phyloP scores from a whole-genome alignment of 2,888 invertebrate genomes.

The Odontocolon sp. region DNA sequence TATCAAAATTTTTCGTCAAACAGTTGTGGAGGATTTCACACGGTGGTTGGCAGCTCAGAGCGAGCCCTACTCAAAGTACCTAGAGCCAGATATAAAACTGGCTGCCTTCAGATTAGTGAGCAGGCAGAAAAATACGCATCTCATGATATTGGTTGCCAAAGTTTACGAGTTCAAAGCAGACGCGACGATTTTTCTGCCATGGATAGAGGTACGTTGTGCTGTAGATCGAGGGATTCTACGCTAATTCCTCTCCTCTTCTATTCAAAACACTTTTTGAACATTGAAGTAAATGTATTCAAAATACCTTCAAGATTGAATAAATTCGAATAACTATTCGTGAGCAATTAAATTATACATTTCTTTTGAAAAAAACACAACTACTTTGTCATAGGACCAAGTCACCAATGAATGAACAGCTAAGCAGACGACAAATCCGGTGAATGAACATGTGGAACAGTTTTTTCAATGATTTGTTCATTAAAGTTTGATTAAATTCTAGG shows the following conservation, averaged over 20 bases:
- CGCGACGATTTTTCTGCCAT: slow-evolving; percentile 83
- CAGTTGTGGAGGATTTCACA: slow-evolving; percentile 80
- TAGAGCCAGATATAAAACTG: slow-evolving; percentile 84
- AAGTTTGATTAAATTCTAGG: too few species aligned
- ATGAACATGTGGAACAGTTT: too few species aligned
- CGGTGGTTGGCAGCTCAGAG: slow-evolving; percentile 76
- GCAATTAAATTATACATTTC: not conserved
- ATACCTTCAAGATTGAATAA: not conserved
- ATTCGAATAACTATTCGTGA: not conserved
- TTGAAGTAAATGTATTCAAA: too few species aligned
- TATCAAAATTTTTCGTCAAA: slow-evolving; percentile 8
- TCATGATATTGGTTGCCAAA: slow-evolving; percentile 85
- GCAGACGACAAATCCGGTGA: not conserved
- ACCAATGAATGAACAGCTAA: not conserved
- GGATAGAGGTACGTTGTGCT: slow-evolving; percentile 70
- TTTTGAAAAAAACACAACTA: not conserved
- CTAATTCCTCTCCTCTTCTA: not conserved
- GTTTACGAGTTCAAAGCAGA: slow-evolving; percentile 85
- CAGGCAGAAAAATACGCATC: slow-evolving; percentile 85
- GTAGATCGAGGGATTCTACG: not conserved
- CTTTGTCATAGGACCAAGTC: not conserved
- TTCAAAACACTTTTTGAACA: too few species aligned
- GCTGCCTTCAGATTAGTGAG: slow-evolving; percentile 88
- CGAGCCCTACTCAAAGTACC: slow-evolving; percentile 81
- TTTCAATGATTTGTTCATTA: too few species aligned